Base-by-base conservation (phyloP, 2,888 invertebrate species). In the Clitarchus hookeri region DNA sequence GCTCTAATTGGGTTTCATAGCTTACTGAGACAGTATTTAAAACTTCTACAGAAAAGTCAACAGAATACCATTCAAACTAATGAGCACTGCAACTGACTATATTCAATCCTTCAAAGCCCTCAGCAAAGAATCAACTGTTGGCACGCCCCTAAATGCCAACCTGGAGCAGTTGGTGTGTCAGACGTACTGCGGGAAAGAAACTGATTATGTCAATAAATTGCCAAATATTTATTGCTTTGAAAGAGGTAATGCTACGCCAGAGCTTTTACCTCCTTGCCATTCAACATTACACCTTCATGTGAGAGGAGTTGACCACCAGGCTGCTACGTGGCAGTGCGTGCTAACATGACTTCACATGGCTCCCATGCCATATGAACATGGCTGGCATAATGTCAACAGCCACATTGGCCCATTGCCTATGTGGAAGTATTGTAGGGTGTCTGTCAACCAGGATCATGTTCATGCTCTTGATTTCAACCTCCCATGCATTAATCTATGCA, bases 1-100 rank as follows among this genome's bases (percentile, higher is more conserved):
- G 36, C 82, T 26, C 27, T 27, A n/a, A 82, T 82, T 82, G 82
- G 82, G 36, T 27, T 82, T 82, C 16, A 82, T 23, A 82, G 82
- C 25, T 26, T 27, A 11, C 3, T 82, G 13, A 36, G 82, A 6
- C 19, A 82, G 80, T 13, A 44, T 82, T 82, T 36, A 36, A 12
- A 13, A 25, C 36, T 82, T 82, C 44, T 82, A 82, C 2, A 27
- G 82, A 23, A 82, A 12, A 82, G 82, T 25, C 11, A 82, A 27
- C 13, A 16, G 16, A 48, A 48, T 8, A 48, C 27, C 82, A 82
- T 9, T 27, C 36, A 82, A 82, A 82, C 36, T 26, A 82, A 27
- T 82, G 79, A 79, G 79, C 26, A 27, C 82, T 13, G 82, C 36
- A 82, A n/a, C 26, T 36, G 26, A 27, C n/a, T 48, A 16, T 1